phyloP scores from a whole-genome alignment of 2,797 vertebrate species.

The Neopelma chrysocephalum region DNA sequence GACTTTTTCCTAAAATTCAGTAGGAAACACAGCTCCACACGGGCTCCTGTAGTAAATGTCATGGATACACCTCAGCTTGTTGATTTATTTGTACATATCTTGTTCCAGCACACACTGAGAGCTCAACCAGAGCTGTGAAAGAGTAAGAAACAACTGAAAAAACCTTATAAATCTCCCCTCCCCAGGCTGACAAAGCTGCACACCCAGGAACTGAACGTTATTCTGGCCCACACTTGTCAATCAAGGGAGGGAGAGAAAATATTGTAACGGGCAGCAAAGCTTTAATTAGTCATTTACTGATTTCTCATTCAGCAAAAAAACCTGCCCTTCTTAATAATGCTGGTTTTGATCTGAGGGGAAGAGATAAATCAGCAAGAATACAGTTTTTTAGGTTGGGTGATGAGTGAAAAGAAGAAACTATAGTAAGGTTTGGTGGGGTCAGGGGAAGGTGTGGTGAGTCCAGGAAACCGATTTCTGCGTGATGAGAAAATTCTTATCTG shows the following conservation, averaged over 20 bases:
- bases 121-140: background rate
- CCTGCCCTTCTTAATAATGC: background rate
- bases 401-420: constrained; percentile 55
- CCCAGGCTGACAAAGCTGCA: background rate
- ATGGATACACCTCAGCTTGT: background rate
- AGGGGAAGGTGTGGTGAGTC: constrained; percentile 46
- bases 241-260: background rate
- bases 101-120: background rate
- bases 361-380: constrained; percentile 44
- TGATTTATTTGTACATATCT: background rate
- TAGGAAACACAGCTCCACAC: background rate
- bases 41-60: background rate
- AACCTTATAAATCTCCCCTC: background rate
- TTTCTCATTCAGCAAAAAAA: constrained; percentile 35
- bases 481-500: background rate
- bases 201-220: background rate
- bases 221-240: background rate
- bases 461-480: background rate
- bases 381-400: background rate
- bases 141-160: background rate
- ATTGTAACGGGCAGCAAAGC: background rate
- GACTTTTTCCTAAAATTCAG: background rate
- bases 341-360: constrained; percentile 34
- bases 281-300: constrained; percentile 43
- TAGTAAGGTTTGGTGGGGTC: constrained; percentile 5